These are phyloP conservation scores for Podarcis raffonei DNA, from an alignment of 2,113 vertebrate genomes.

Conservation along the genomic window DNA sequence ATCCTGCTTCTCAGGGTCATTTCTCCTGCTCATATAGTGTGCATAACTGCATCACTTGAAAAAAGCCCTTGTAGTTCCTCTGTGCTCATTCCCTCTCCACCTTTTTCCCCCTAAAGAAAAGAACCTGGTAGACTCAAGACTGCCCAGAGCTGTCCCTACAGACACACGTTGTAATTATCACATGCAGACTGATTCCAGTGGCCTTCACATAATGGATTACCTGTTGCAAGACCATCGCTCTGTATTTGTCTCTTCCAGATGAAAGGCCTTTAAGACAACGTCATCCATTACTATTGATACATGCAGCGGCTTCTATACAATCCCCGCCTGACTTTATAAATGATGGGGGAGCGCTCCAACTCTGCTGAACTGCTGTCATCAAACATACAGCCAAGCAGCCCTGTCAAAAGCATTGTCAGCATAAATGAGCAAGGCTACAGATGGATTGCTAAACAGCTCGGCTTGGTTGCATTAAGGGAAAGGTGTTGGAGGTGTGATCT, in stretches of 20 bases:
- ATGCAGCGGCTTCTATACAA: neutral
- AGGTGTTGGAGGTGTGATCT: conserved; percentile 1
- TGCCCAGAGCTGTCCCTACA: neutral
- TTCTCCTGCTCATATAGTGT: neutral
- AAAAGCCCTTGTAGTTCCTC: no score
- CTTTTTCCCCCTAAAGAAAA: neutral
- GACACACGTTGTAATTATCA: neutral
- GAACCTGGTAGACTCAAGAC: neutral
- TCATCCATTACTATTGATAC: neutral
- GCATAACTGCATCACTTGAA: no score
- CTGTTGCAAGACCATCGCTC: neutral
- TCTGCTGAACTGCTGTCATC: neutral
- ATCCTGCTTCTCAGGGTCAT: neutral
- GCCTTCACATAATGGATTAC: neutral
- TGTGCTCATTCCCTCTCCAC: no score
- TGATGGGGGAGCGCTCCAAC: neutral
- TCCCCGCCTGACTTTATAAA: neutral
- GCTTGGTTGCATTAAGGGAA: neutral
- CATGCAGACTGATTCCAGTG: neutral
- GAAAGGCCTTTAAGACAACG: neutral
- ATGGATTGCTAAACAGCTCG: neutral
- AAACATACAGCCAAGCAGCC: neutral
- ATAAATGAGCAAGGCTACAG: neutral
- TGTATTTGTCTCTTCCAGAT: neutral
- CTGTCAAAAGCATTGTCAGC: conserved; percentile 1